Evolutionary conservation across 2,113 vertebrate genomes (phyloP).

Genomic region (Oceanodroma tethys): DNA sequence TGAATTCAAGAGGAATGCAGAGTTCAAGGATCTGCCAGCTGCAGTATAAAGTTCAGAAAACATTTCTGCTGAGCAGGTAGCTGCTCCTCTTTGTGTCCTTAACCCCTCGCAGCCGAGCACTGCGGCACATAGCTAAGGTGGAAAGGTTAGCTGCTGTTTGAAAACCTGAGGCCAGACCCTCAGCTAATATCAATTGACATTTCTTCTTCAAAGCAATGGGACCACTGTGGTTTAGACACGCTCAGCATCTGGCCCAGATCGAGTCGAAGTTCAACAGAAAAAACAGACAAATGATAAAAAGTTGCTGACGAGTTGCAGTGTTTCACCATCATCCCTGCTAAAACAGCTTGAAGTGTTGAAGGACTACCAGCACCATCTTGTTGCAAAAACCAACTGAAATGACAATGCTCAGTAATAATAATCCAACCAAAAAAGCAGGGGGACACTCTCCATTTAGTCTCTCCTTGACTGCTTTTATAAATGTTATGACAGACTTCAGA

Average conservation of each 20-base stretch:
- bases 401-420: background rate
- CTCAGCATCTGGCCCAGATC: background rate
- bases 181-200: background rate
- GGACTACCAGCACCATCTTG: background rate
- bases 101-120: background rate
- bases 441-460: background rate
- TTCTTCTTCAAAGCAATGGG: background rate
- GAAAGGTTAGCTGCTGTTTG: background rate
- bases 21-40: background rate
- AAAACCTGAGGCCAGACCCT: background rate
- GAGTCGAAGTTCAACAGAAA: background rate
- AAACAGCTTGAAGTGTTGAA: background rate
- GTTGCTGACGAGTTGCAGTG: background rate
- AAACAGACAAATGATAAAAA: background rate
- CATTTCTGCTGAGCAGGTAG: background rate
- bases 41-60: background rate
- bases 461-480: background rate
- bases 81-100: background rate
- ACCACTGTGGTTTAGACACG: background rate
- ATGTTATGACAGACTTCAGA: background rate
- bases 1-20: background rate
- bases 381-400: slow-evolving; percentile 38
- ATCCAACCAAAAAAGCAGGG: background rate
- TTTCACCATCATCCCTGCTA: background rate
- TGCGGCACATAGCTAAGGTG: background rate